Percentiles rank a stretch among this genome's conserved stretches.
phyloP scores from a whole-genome alignment of 2,113 vertebrate genomes.

The Caranx ignobilis region DNA sequence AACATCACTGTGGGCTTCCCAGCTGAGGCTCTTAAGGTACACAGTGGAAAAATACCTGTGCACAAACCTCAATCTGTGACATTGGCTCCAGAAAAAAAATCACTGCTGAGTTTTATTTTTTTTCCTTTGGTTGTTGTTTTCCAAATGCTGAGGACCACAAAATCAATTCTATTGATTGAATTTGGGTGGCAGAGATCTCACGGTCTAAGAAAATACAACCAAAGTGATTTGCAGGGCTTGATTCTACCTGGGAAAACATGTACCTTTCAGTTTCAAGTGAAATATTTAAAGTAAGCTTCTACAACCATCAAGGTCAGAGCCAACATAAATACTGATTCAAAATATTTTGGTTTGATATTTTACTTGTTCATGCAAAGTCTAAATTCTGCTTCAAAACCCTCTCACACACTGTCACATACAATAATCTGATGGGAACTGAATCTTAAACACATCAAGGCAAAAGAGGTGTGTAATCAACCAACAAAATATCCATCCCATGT shows the following conservation, averaged over 20 bases:
- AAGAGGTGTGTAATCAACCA: too few relatives aligned
- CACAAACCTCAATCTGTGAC: neutral
- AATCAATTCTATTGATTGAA: neutral
- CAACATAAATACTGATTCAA: neutral
- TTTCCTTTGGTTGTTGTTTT: neutral
- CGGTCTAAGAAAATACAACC: neutral
- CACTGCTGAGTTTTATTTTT: neutral
- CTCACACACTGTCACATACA: neutral
- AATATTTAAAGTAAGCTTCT: neutral
- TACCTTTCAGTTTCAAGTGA: too few relatives aligned
- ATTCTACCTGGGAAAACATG: too few relatives aligned
- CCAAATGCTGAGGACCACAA: neutral
- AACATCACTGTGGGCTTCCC: neutral
- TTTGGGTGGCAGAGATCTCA: neutral
- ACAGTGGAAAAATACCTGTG: neutral
- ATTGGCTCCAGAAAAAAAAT: neutral
- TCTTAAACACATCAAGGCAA: too few relatives aligned
- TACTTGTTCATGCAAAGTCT: neutral
- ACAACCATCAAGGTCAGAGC: neutral
- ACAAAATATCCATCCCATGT: too few relatives aligned
- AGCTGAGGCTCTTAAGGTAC: constrained; percentile 6
- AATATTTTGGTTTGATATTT: neutral
- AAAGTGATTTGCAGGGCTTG: neutral
- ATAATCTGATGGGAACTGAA: neutral
- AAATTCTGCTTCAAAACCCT: neutral